Base-by-base conservation (phyloP, 2,888 invertebrate species). In the Serrognathus titanus region DNA sequence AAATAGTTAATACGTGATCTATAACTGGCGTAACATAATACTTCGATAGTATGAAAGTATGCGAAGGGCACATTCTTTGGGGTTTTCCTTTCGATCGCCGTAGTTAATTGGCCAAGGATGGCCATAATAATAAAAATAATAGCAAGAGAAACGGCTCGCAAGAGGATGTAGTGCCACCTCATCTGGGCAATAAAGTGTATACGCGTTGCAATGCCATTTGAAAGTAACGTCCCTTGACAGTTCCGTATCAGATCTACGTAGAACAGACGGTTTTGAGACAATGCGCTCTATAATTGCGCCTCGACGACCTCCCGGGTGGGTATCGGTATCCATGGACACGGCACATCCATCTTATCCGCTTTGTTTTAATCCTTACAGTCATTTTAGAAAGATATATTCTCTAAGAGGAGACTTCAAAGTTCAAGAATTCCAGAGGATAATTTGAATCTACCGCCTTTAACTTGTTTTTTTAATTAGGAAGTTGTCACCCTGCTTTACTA, bases 231-330 rank as follows among this genome's bases (percentile, higher is more conserved):
- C 41, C 39, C 51, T 16, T 40, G 40, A 40, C 24, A 6, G 43
- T 43, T 39, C 31, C 39, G 51, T 49, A 49, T 49, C 49, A 20
- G 51, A 51, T 51, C 24, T 51, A n/a, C n/a, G n/a, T n/a, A 52
- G 24, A 52, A 31, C 52, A 49, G 52, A 52, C 31, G 35, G 24
- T 31, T 45, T 43, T 24, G 37, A 43, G n/a, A 52, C 52, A 52
- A 52, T 52, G 43, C 43, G 16, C 7, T n/a, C 24, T 36, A 46
- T 45, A 45, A 52, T 52, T 52, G 45, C 45, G 10, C 12, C 16
- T 10, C 43, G 43, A 7, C 43, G 43, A n/a, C 43, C 43, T 16
- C 43, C 20, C 16, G 43, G 43, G 43, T 16, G 43, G 16, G 43
- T 16, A 43, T 43, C 43, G 39, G 43, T 43, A 43, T 43, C 43